These are phyloP conservation scores for Sinonovacula constricta DNA, from an alignment of 1,140 invertebrate genomes.

Conservation along the genomic window DNA sequence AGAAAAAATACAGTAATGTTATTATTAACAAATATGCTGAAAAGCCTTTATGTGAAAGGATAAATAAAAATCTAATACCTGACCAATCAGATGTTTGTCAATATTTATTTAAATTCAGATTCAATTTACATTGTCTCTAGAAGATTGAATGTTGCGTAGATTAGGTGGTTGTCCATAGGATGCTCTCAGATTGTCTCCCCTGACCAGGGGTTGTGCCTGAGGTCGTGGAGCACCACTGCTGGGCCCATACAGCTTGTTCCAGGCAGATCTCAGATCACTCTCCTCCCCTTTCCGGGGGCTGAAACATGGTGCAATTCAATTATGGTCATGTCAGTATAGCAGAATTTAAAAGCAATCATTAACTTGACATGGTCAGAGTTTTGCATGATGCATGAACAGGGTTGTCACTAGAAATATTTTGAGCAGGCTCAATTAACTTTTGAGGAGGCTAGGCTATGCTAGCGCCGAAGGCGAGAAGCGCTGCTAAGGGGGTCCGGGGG, in stretches of 20 bases:
- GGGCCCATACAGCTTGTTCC: slow-evolving; percentile 44
- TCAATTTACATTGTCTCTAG: neutral
- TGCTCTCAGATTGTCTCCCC: slow-evolving; percentile 24
- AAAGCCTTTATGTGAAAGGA: neutral
- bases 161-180: slow-evolving; percentile 20
- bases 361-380: too few relatives aligned
- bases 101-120: neutral
- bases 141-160: slow-evolving; percentile 8
- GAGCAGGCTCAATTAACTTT: too few relatives aligned
- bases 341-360: too few relatives aligned
- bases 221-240: neutral
- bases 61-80: neutral
- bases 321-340: too few relatives aligned
- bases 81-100: neutral
- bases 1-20: neutral
- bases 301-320: too few relatives aligned
- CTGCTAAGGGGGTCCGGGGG: too few relatives aligned
- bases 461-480: too few relatives aligned
- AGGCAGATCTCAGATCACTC: slow-evolving; percentile 48
- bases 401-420: too few relatives aligned
- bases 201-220: neutral
- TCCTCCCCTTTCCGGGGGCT: slow-evolving; percentile 23
- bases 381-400: too few relatives aligned
- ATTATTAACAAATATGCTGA: neutral
- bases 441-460: too few relatives aligned